phyloP scores from a whole-genome alignment of 2,113 vertebrate genomes.

The Strix uralensis region DNA sequence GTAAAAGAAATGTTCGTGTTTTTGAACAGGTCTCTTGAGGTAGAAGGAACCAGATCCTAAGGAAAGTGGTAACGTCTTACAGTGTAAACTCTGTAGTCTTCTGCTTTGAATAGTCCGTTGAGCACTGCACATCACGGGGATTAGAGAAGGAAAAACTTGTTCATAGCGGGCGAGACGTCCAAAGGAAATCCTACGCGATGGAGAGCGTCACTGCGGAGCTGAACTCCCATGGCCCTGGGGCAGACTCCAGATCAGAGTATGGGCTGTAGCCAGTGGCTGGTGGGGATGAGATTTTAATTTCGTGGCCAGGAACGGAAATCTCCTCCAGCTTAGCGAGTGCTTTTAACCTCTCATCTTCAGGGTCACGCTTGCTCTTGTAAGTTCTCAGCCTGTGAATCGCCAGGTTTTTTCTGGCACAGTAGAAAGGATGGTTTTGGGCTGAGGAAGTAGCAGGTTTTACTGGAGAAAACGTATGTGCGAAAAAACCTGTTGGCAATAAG shows the following conservation, averaged over 20 bases:
- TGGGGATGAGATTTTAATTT: neutral
- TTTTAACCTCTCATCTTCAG: neutral
- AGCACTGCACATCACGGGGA: neutral
- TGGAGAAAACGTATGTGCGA: neutral
- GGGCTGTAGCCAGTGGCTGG: too few relatives aligned
- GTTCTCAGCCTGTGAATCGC: neutral
- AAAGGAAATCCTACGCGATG: fast-evolving
- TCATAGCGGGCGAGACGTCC: neutral
- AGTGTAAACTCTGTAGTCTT: neutral
- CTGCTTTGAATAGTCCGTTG: too few relatives aligned
- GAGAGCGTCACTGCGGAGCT: neutral
- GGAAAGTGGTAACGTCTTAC: neutral
- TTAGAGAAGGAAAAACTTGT: neutral
- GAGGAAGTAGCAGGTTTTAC: neutral
- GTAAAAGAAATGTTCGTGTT: neutral
- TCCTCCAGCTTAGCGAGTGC: neutral
- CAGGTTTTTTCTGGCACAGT: neutral
- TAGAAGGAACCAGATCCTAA: neutral
- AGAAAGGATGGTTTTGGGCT: neutral
- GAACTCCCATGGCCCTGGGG: neutral
- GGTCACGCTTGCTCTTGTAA: neutral
- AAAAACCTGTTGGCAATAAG: neutral
- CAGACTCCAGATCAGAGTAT: neutral
- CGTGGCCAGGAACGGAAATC: neutral
- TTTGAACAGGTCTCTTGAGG: neutral